These are phyloP conservation scores for Chorisops tibialis DNA, from an alignment of 2,888 invertebrate genomes.

Conservation along the genomic window DNA sequence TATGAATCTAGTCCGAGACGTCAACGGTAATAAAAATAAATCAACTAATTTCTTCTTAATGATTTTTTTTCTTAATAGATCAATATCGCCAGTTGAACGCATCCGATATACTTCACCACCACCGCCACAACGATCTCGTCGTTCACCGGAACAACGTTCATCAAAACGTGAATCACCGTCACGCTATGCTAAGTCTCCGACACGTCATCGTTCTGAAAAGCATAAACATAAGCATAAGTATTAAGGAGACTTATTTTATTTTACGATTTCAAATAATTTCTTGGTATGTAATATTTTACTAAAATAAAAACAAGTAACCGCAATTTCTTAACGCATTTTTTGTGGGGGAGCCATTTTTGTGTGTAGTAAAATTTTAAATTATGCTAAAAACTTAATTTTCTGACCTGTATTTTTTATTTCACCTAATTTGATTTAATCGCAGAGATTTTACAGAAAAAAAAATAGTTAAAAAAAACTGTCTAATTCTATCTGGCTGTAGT, in stretches of 20 bases:
- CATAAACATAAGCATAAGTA: conserved; percentile 56
- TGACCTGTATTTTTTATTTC: too few species aligned
- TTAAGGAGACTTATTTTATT: conserved; percentile 33
- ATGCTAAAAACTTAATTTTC: too few species aligned
- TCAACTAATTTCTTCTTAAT: neutral
- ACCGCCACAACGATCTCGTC: conserved; percentile 31
- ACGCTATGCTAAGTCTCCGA: conserved; percentile 41
- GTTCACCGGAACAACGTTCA: conserved; percentile 36
- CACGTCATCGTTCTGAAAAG: conserved; percentile 48
- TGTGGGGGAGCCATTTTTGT: too few species aligned
- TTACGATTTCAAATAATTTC: too few species aligned
- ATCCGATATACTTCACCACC: conserved; percentile 24
- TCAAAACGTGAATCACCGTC: conserved; percentile 45
- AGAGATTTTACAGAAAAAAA: too few species aligned
- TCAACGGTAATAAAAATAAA: conserved; percentile 30
- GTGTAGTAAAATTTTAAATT: too few species aligned
- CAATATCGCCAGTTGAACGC: conserved; percentile 22
- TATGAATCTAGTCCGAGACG: conserved; percentile 42
- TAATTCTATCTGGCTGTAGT: too few species aligned
- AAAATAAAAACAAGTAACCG: too few species aligned
- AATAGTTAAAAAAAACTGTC: too few species aligned
- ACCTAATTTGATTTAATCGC: too few species aligned
- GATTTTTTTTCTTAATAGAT: conserved; percentile 18
- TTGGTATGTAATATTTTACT: too few species aligned
- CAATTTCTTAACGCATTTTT: too few species aligned